Percentiles rank a stretch among this genome's conserved stretches.
Conservation (phyloP, 1,140 invertebrate genomes). For the Gryon sp. region DNA sequence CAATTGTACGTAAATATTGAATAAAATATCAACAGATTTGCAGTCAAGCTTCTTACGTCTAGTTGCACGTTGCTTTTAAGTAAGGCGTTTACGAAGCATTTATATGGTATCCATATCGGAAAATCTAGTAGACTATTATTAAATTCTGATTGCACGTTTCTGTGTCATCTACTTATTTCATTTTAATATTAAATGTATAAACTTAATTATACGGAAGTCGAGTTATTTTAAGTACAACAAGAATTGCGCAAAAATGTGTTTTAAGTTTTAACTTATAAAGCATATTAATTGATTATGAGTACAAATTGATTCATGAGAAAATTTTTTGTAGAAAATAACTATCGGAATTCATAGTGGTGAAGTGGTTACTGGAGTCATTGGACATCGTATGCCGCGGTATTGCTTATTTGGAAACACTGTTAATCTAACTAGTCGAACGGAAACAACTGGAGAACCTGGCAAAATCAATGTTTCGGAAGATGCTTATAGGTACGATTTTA, state of each 20-base stretch:
- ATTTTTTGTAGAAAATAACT: constrained; percentile 90
- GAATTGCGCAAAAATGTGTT: no score
- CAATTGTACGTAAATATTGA: no score
- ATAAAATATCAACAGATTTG: no score
- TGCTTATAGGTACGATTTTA: constrained; percentile 90
- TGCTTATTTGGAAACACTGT: constrained; percentile 98
- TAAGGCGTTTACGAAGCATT: constrained; percentile 12
- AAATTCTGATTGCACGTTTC: constrained; percentile 8
- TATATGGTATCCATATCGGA: constrained; percentile 9
- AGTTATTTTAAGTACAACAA: no score
- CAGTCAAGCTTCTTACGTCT: constrained; percentile 15
- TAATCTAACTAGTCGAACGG: constrained; percentile 95
- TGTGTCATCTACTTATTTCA: neutral
- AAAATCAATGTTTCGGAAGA: constrained; percentile 96
- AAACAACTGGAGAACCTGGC: constrained; percentile 94
- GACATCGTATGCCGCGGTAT: constrained; percentile 97
- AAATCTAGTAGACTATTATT: constrained; percentile 8
- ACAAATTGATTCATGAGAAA: no score
- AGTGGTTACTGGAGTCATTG: constrained; percentile 97
- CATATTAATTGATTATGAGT: no score
- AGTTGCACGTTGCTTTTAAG: constrained; percentile 1
- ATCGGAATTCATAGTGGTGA: constrained; percentile 98
- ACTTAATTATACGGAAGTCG: no score
- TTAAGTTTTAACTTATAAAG: no score
- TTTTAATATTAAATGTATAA: constrained; percentile 12